Percentiles rank a stretch among this genome's conserved stretches.
Evolutionary conservation across 2,113 vertebrate genomes (phyloP).

Genomic region (Erpornis zantholeuca): DNA sequence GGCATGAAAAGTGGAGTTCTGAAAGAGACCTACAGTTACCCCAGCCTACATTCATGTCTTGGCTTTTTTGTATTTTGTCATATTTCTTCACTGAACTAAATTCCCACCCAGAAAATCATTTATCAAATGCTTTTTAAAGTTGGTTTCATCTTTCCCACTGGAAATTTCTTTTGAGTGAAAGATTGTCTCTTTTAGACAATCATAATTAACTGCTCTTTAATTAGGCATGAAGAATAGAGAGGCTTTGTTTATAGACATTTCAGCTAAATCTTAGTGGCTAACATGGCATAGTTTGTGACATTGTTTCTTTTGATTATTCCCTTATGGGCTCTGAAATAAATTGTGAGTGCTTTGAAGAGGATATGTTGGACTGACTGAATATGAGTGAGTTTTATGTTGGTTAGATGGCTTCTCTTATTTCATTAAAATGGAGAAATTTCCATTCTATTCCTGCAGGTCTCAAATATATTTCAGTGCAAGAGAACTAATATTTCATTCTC

Average conservation of each 20-base stretch:
- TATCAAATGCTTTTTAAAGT: not conserved
- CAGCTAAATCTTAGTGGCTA: not conserved
- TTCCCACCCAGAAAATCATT: not conserved
- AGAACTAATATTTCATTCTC: not conserved
- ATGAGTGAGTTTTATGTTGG: not conserved
- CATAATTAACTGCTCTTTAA: not conserved
- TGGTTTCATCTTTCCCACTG: not conserved
- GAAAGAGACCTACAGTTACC: not conserved
- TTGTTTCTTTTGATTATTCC: constrained; percentile 3
- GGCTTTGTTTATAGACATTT: not conserved
- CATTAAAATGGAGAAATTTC: not conserved
- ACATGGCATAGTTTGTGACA: not conserved
- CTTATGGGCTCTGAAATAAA: not conserved
- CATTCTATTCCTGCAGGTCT: not conserved
- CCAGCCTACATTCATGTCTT: not conserved
- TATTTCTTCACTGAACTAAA: not conserved
- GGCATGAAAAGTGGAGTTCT: not conserved
- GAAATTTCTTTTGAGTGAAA: not conserved
- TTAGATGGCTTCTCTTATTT: not conserved
- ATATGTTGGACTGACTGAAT: not conserved
- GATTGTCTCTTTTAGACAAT: not conserved
- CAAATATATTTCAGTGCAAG: not conserved
- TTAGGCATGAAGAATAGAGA: not conserved
- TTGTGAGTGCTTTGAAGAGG: not conserved
- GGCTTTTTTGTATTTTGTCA: not conserved